Evolutionary conservation across 2,797 vertebrate species (phyloP).

Genomic region (Alca torda): DNA sequence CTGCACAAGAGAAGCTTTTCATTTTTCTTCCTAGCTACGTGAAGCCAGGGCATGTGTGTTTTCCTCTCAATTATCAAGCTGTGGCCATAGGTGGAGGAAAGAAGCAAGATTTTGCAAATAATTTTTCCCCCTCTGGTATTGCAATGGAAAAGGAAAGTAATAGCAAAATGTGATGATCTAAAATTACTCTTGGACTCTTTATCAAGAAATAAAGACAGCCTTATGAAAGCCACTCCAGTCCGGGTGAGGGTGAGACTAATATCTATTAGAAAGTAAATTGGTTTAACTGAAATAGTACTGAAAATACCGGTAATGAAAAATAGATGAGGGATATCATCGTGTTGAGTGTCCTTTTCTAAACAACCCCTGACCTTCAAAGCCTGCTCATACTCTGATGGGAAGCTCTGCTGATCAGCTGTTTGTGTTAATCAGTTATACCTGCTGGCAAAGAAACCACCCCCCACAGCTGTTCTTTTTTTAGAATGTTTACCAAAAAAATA

Average conservation of each 20-base stretch:
- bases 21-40: neutral
- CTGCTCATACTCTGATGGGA: neutral
- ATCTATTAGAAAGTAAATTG: neutral
- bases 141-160: neutral
- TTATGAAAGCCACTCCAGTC: neutral
- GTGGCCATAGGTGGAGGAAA: neutral
- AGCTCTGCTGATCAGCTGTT: neutral
- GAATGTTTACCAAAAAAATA: neutral
- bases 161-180: neutral
- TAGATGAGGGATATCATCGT: neutral
- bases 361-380: neutral
- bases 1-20: neutral
- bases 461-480: neutral
- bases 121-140: neutral
- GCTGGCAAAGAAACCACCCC: neutral
- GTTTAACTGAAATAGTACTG: neutral
- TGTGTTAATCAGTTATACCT: neutral
- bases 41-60: neutral
- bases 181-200: neutral
- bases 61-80: neutral
- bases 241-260: neutral
- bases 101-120: neutral
- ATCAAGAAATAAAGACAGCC: neutral
- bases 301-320: slow-evolving; percentile 16
- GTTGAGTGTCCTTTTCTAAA: neutral